Conservation (phyloP, 2,797 vertebrate genomes). For the Natrix natrix region DNA sequence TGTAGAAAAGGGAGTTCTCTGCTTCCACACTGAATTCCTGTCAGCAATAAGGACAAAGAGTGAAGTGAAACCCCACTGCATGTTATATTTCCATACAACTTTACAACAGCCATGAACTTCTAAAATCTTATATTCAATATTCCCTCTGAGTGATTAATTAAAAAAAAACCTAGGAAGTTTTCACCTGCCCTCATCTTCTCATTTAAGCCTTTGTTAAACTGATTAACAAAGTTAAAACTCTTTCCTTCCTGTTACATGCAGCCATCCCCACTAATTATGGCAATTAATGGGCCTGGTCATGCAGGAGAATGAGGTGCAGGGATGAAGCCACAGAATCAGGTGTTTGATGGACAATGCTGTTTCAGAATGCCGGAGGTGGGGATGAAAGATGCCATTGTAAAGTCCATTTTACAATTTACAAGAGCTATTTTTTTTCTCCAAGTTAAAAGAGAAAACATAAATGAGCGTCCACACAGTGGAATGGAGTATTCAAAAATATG, state of each 20-base stretch:
- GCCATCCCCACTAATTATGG: not conserved
- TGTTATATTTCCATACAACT: not conserved
- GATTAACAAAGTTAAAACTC: too few relatives aligned
- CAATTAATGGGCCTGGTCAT: not conserved
- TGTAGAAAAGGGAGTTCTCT: slow-evolving; percentile 86
- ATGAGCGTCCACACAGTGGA: not conserved
- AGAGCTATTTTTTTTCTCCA: not conserved
- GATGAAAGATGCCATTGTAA: not conserved
- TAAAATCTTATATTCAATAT: not conserved
- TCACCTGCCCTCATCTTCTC: not conserved
- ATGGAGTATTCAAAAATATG: not conserved
- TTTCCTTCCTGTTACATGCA: not conserved
- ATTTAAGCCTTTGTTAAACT: not conserved
- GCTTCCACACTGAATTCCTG: slow-evolving; percentile 90
- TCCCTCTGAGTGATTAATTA: not conserved
- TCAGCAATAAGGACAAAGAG: not conserved
- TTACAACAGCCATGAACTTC: not conserved
- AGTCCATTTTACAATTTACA: not conserved
- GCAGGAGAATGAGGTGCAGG: not conserved
- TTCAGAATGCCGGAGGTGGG: not conserved
- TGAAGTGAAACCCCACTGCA: not conserved
- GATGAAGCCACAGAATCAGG: not conserved
- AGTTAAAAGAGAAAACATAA: not conserved
- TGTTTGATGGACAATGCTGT: not conserved
- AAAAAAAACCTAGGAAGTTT: not conserved